These are phyloP conservation scores for Patella depressa DNA, from an alignment of 2,888 invertebrate genomes.

Conservation along the genomic window DNA sequence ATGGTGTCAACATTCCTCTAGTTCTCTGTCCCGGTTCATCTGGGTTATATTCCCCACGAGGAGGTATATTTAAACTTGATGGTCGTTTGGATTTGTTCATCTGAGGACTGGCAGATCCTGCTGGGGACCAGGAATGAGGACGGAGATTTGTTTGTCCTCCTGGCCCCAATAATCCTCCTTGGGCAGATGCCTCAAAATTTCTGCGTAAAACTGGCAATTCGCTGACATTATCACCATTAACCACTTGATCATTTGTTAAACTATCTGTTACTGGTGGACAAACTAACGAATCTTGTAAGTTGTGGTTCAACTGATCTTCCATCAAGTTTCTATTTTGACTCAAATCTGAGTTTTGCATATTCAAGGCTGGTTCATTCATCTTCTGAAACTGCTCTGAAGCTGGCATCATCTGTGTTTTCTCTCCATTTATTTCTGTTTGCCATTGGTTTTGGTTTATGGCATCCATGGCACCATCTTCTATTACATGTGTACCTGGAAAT, in stretches of 20 bases:
- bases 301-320: conserved; percentile 12
- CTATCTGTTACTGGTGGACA: not conserved
- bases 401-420: conserved; percentile 7
- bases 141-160: conserved; percentile 24
- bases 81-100: conserved; percentile 62
- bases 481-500: conserved; percentile 22
- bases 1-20: conserved; percentile 8
- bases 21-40: not conserved
- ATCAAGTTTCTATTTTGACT: not conserved
- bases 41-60: conserved; percentile 48
- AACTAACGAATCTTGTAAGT: not conserved
- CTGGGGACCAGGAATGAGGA: conserved; percentile 55
- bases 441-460: not conserved
- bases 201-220: conserved; percentile 37
- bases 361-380: not conserved
- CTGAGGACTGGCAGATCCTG: conserved; percentile 17
- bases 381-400: not conserved
- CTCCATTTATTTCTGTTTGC: too few relatives aligned
- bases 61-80: conserved; percentile 68
- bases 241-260: conserved; percentile 12
- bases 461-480: not conserved
- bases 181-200: conserved; percentile 19
- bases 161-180: conserved; percentile 21
- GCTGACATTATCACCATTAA: conserved; percentile 13
- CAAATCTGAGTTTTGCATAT: not conserved